Conservation (phyloP, 1,140 invertebrate genomes). For the Drosophila sturtevanti region DNA sequence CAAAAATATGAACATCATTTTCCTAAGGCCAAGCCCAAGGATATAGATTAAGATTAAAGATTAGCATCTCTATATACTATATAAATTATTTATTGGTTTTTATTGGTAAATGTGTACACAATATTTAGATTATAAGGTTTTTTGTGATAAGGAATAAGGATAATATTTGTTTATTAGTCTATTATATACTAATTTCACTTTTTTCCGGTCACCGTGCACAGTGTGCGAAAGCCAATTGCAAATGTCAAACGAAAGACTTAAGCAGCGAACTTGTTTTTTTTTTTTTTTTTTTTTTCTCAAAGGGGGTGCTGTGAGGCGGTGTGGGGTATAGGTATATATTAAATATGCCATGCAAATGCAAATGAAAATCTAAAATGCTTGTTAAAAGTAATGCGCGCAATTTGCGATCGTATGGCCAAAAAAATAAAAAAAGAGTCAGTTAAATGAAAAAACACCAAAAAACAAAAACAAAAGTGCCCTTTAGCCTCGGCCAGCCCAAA, state of each 20-base stretch:
- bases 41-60: too few relatives aligned
- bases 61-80: too few relatives aligned
- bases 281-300: not conserved
- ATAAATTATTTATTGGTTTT: too few relatives aligned
- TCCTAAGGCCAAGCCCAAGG: too few relatives aligned
- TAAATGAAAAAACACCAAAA: too few relatives aligned
- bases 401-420: slow-evolving; percentile 43
- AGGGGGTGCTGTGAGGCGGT: too few relatives aligned
- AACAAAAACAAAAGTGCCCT: slow-evolving; percentile 68
- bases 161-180: too few relatives aligned
- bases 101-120: too few relatives aligned
- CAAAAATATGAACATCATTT: too few relatives aligned
- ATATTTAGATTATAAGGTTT: too few relatives aligned
- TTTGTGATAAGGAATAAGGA: too few relatives aligned
- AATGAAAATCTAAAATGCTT: slow-evolving; percentile 60
- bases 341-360: slow-evolving; percentile 73
- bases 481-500: slow-evolving; percentile 72
- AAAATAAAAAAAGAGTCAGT: slow-evolving; percentile 38
- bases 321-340: slow-evolving; percentile 35
- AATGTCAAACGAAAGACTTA: slow-evolving; percentile 80
- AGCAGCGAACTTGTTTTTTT: slow-evolving; percentile 59
- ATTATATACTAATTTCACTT: not conserved
- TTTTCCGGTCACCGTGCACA: not conserved
- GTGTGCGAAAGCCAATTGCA: slow-evolving; percentile 50
- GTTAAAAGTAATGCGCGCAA: slow-evolving; percentile 75